These are phyloP conservation scores for Pelobates fuscus DNA, from an alignment of 2,113 vertebrate genomes.

Conservation along the genomic window DNA sequence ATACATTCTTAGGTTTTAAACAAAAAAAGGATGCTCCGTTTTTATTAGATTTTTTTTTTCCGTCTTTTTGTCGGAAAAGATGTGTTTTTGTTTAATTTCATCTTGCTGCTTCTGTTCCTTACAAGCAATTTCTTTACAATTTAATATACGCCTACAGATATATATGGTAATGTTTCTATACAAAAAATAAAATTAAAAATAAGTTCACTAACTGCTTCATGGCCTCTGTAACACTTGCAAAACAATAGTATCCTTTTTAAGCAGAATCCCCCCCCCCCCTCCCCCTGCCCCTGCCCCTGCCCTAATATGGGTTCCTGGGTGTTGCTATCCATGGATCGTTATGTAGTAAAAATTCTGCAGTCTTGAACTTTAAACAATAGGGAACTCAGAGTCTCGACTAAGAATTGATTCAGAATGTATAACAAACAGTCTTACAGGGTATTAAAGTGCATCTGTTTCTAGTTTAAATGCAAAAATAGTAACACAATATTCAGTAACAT, in stretches of 20 bases:
- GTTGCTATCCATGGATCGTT: neutral
- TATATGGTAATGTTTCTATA: too few species aligned
- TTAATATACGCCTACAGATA: too few species aligned
- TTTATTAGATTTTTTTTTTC: too few species aligned
- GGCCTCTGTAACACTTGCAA: neutral
- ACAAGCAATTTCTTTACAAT: too few species aligned
- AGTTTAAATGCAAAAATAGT: neutral
- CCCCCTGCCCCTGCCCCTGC: neutral
- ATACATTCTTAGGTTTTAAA: too few species aligned
- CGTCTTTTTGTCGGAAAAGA: too few species aligned
- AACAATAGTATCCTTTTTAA: constrained; percentile 20
- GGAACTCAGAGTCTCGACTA: neutral
- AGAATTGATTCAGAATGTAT: neutral
- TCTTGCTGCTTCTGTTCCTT: too few species aligned
- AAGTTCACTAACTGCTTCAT: neutral
- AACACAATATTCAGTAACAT: neutral
- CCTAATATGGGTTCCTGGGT: neutral
- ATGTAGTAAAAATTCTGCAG: neutral
- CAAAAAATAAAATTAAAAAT: too few species aligned
- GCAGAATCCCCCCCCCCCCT: neutral
- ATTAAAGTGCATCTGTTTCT: neutral
- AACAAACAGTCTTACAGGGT: neutral
- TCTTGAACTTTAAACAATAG: constrained; percentile 29
- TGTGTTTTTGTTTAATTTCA: too few species aligned
- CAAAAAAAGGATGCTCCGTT: too few species aligned